Evolutionary conservation across 2,113 vertebrate species (phyloP).

Genomic region (Ovis aries): ARS-UI_Ramb_v3.0 NC_056057.1:23288001-23288500

Average conservation of each 20-base stretch:
- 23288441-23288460: not conserved
- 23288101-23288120: not conserved
- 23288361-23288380: not conserved
- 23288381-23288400: not conserved
- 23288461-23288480: not conserved
- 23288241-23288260: not conserved
- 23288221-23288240: not conserved
- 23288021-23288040: not conserved
- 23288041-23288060: not conserved
- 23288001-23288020: not conserved
- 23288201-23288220: not conserved
- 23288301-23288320: not conserved
- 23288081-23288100: not conserved
- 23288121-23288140: not conserved
- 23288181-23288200: not conserved
- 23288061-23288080: not conserved
- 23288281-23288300: not conserved
- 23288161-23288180: not conserved
- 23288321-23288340: not conserved
- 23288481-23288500: not conserved
- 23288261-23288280: not conserved
- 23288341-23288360: not conserved
- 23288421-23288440: not conserved
- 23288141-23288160: not conserved
- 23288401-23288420: not conserved